Percentiles rank a stretch among this genome's conserved stretches.
Evolutionary conservation across 2,888 invertebrate species (phyloP).

Genomic region (Lithodes maja): DNA sequence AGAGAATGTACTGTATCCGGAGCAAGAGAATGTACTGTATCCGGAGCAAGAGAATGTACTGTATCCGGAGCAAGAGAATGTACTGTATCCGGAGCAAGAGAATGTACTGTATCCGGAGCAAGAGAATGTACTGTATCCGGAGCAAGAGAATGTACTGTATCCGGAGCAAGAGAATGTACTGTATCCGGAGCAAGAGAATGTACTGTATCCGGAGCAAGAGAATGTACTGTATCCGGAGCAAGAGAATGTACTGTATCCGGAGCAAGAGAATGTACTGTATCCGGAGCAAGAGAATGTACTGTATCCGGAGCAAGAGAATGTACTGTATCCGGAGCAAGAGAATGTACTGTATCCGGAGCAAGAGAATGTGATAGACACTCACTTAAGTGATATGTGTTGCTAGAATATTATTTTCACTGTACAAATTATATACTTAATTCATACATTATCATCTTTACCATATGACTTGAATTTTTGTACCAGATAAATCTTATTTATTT

Average conservation of each 20-base stretch:
- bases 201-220: neutral
- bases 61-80: neutral
- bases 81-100: neutral
- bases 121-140: neutral
- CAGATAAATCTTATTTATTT: constrained; percentile 49
- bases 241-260: neutral
- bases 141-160: neutral
- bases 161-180: neutral
- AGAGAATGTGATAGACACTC: neutral
- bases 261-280: too few species aligned
- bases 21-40: neutral
- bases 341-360: neutral
- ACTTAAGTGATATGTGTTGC: neutral
- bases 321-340: too few species aligned
- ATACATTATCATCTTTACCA: constrained; percentile 9
- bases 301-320: too few species aligned
- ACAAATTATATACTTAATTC: constrained; percentile 46
- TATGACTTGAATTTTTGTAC: constrained; percentile 39
- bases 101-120: neutral
- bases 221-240: neutral
- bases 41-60: neutral
- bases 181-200: neutral
- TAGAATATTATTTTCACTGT: constrained; percentile 29
- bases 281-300: too few species aligned
- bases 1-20: neutral